Evolutionary conservation across 2,888 invertebrate species (phyloP), one percentile per base, ranked within the genome.

Genomic region (Orgyia antiqua): DNA sequence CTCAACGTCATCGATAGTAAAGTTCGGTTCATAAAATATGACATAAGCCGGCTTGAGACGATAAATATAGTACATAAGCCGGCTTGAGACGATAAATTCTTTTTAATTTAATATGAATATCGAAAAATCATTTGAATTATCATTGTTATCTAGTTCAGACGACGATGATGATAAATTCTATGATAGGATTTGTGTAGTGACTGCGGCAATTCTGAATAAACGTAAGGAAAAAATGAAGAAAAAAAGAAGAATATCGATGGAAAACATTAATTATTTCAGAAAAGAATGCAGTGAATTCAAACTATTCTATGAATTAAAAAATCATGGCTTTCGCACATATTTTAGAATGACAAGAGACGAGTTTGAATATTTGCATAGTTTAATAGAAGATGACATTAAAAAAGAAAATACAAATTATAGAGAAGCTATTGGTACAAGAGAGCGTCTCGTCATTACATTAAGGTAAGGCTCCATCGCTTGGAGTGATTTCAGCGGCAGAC

Each of bases 401-500:
- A 42, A n/a, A 39, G 29, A 36, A 30, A 36, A 36, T 36, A 39
- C 37, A 27, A 43, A 37, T 43, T 43, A 35, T 39, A 43, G 43
- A 43, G 43, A 39, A 43, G 43, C 39, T 35, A 39, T 43, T 43
- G 21, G 36, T 39, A 38, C 42, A 39, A 27, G 29, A 39, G 36
- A 42, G 33, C n/a, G n/a, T n/a, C n/a, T n/a, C n/a, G n/a, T n/a
- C n/a, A n/a, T 42, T 31, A 42, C 42, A 39, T 33, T 39, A 39
- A 42, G 38, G 38, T 42, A 39, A 29, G n/a, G n/a, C 25, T 35
- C 24, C 38, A 42, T 42, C 35, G 27, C 38, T 39, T 42, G 36
- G 36, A 36, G 29, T 42, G 33, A 31, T 33, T 30, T 30, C 17
- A 30, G 11, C 18, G 39, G 36, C 35, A 38, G 33, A 11, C 31